Evolutionary conservation across 2,113 vertebrate species (phyloP).

Genomic region (Malurus cyaneus): DNA sequence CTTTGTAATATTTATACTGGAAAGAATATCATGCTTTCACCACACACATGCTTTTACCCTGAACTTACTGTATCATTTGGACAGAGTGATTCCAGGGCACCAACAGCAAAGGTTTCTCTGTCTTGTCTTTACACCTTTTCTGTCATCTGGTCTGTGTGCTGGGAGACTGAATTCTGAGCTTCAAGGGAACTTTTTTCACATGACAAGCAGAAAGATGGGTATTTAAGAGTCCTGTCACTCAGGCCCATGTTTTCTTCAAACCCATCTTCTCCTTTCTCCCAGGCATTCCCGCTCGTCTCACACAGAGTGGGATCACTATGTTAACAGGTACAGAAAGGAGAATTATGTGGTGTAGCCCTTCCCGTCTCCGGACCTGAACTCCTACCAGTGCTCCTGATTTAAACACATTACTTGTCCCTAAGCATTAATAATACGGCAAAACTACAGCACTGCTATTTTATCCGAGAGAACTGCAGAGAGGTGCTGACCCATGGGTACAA

Average conservation of each 20-base stretch:
- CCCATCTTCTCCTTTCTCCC: background rate
- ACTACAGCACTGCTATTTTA: rapidly evolving
- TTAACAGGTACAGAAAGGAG: background rate
- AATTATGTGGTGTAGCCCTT: background rate
- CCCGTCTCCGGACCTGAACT: background rate
- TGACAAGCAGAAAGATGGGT: background rate
- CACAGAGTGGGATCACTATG: background rate
- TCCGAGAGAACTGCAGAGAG: background rate
- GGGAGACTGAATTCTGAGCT: background rate
- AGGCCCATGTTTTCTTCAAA: background rate
- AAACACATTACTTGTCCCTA: background rate
- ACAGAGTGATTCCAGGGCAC: background rate
- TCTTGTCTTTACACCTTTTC: background rate
- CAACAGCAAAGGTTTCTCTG: background rate
- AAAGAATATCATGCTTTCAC: background rate
- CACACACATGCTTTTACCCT: background rate
- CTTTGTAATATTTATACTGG: background rate
- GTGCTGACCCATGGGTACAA: rapidly evolving
- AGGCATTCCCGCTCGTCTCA: background rate
- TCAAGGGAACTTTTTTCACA: background rate
- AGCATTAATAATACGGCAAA: background rate
- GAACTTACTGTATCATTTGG: background rate
- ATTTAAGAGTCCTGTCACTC: background rate
- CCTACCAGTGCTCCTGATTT: background rate
- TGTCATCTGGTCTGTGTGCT: rapidly evolving